A percentile compares a stretch with the other conserved stretches of the same genome.
Conservation (phyloP, 2,113 vertebrate genomes). For the Phoxinus phoxinus region DNA sequence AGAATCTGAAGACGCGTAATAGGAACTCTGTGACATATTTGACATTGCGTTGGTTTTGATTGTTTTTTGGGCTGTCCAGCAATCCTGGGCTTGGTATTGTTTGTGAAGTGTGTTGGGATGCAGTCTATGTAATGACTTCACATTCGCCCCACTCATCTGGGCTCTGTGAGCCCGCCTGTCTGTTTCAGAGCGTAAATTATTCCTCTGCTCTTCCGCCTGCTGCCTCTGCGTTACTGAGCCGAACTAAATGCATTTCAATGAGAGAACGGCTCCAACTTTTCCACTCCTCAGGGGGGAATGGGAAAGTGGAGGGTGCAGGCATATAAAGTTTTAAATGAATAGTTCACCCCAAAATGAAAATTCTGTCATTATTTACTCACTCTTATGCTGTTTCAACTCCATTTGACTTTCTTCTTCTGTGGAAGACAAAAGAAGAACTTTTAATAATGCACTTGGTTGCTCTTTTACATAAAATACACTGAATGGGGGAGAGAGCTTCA, state of each 20-base stretch:
- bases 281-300: conserved; percentile 59
- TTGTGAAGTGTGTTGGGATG: conserved; percentile 26
- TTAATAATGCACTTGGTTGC: not conserved
- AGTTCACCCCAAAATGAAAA: not conserved
- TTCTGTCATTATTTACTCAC: conserved; percentile 12
- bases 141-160: not conserved
- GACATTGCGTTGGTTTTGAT: not conserved
- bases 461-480: not conserved
- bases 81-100: conserved; percentile 13
- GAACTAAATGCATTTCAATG: conserved; percentile 50
- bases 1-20: not conserved
- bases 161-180: conserved; percentile 29
- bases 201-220: conserved; percentile 51
- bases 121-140: conserved; percentile 12
- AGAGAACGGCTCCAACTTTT: conserved; percentile 36
- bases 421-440: conserved; percentile 9
- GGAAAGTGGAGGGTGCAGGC: not conserved
- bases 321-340: conserved; percentile 8
- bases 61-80: not conserved
- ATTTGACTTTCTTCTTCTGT: not conserved
- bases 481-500: not conserved
- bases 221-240: conserved; percentile 43
- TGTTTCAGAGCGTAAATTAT: conserved; percentile 49
- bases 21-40: not conserved
- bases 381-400: not conserved